Evolutionary conservation across 2,888 invertebrate species (phyloP).

Genomic region (Coecobrya sp.): DNA sequence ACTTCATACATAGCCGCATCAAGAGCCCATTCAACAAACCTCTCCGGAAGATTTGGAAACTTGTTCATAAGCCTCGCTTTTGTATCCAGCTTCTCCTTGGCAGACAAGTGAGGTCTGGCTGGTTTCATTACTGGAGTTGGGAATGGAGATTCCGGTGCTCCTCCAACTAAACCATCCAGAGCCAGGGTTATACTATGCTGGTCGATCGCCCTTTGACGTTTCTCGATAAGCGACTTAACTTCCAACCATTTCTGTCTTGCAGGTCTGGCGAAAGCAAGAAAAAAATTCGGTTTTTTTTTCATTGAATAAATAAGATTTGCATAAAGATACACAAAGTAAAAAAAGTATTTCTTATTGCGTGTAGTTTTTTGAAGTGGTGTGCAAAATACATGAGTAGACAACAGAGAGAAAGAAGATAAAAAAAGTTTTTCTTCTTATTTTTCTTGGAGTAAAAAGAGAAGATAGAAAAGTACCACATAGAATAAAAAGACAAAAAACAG

Average conservation of each 20-base stretch:
- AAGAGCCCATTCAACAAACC: constrained; percentile 93
- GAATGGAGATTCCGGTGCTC: constrained; percentile 85
- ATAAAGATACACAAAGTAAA: constrained; percentile 61
- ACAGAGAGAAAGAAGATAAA: neutral
- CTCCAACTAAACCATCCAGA: constrained; percentile 79
- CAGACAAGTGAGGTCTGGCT: constrained; percentile 85
- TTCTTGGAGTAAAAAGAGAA: neutral
- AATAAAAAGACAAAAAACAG: constrained; percentile 37
- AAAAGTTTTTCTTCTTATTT: constrained; percentile 24
- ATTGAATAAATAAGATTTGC: constrained; percentile 72
- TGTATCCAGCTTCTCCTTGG: constrained; percentile 83
- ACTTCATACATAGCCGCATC: constrained; percentile 96
- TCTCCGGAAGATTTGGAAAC: constrained; percentile 93
- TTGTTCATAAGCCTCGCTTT: constrained; percentile 90
- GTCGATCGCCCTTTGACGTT: constrained; percentile 85
- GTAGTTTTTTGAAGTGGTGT: constrained; percentile 37
- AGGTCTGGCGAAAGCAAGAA: constrained; percentile 83
- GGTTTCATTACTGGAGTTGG: constrained; percentile 86
- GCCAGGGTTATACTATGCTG: constrained; percentile 80
- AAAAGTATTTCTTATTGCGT: neutral
- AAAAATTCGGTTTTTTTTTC: constrained; percentile 39
- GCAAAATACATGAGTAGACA: constrained; percentile 54
- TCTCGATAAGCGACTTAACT: constrained; percentile 86
- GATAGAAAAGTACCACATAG: constrained; percentile 3
- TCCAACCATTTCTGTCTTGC: constrained; percentile 86